Evolutionary conservation across 64 coral and sea anemone species (phyloP), one percentile per base, ranked within the genome.

Genomic region (Stichodactyla mertensii): DNA sequence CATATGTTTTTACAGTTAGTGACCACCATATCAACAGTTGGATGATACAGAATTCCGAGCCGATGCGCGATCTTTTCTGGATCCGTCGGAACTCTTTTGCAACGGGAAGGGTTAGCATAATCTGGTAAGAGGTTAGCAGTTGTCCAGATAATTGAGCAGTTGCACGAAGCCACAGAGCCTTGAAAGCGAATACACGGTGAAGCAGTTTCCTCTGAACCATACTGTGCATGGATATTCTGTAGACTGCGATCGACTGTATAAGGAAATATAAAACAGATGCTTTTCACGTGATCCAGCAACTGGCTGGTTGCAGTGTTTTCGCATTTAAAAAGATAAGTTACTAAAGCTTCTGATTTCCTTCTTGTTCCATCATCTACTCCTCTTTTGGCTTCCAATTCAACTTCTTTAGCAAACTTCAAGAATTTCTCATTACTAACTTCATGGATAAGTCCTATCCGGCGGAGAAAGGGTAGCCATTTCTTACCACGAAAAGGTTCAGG

Each of bases 141-240:
- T 31, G 89, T 91, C 89, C 89, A 91, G 59, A 31, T n/a, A 53
- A 91, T 60, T 7, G 31, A 57, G 5, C 81, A 15, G 59, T 86
- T 61, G 16, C n/a, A 15, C 9, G 36, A 23, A 16, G 31, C 27
- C n/a, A 91, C 57, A 51, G 89, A 31, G 20, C 55, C 89, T 52
- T 36, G 55, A 51, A 86, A 91, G 71, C 79, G 23, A 56, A 86
- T 85, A 58, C 23, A 86, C 0, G 83, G 55, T 54, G 27, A 79
- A 91, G 6, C 51, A n/a, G 14, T 23, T 55, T 54, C 52, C 12
- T 0, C 18, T 45, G 24, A 64, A 18, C n/a, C 20, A 64, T 19
- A 86, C 11, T 82, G 83, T 24, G 52, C 52, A 55, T 64, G 82
- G 14, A 90, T 11, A 6, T 45, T 16, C 18, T 36, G 55, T 1